Evolutionary conservation across 2,888 invertebrate genomes (phyloP).

Genomic region (Drosophila kambysellisi): DNA sequence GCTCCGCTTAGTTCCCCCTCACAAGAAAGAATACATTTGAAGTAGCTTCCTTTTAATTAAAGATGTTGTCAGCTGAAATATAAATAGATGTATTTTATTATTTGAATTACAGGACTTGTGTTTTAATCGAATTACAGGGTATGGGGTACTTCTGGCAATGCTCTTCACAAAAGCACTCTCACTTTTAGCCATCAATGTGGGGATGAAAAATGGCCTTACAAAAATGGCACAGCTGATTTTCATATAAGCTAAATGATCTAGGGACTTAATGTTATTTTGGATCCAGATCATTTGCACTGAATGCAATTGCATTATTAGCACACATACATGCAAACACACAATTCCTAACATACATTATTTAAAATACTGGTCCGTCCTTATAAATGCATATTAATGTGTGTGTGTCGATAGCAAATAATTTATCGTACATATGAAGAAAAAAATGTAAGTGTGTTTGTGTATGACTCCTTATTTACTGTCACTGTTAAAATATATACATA

Average conservation of each 20-base stretch:
- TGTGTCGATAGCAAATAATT: conserved; percentile 1
- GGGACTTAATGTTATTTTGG: not conserved
- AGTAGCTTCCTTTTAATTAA: conserved; percentile 1
- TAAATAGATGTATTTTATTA: not conserved
- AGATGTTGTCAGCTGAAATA: conserved; percentile 18
- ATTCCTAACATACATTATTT: not conserved
- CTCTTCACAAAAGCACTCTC: conserved; percentile 1
- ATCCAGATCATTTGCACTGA: conserved; percentile 10
- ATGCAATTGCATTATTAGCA: conserved; percentile 1
- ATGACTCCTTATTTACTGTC: conserved; percentile 12
- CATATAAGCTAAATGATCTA: not conserved
- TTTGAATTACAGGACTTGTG: not conserved
- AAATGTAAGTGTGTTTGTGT: not conserved
- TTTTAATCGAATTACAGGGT: conserved; percentile 1
- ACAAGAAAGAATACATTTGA: conserved; percentile 9
- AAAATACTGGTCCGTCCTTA: not conserved
- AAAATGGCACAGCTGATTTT: not conserved
- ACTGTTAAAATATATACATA: not conserved
- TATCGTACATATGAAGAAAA: not conserved
- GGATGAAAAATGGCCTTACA: not conserved
- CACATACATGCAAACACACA: not conserved
- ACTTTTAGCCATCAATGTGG: not conserved
- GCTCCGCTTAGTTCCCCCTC: conserved; percentile 7
- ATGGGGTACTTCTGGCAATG: not conserved
- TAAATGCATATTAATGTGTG: not conserved